phyloP scores from a whole-genome alignment of 2,888 invertebrate species.

The Aleiodes leptofemur region DNA sequence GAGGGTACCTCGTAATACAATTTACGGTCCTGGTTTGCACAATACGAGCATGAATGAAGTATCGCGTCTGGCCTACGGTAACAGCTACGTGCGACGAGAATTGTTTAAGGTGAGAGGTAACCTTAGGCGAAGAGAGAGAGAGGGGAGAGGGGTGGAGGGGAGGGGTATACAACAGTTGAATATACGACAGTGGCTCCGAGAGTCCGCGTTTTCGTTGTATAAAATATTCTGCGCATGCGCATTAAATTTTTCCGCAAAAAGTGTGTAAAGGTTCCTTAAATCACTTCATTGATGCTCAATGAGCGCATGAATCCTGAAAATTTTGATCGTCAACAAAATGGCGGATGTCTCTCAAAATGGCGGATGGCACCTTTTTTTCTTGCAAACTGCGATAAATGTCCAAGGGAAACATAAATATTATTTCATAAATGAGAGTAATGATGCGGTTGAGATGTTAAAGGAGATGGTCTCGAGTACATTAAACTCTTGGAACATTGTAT shows the following conservation, averaged over 20 bases:
- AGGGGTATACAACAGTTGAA: constrained; percentile 16
- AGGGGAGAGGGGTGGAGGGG: too few relatives aligned
- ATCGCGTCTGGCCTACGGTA: constrained; percentile 70
- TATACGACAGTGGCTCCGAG: not conserved
- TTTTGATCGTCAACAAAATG: not conserved
- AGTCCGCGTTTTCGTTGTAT: not conserved
- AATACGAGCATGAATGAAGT: constrained; percentile 75
- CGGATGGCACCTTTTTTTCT: not conserved
- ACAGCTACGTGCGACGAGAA: constrained; percentile 55
- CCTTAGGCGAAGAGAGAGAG: not conserved
- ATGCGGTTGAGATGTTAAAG: constrained; percentile 40
- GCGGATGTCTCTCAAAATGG: not conserved
- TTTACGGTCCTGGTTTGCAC: constrained; percentile 65
- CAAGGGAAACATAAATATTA: constrained; percentile 44
- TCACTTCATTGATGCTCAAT: too few relatives aligned
- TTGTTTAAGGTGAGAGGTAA: constrained; percentile 27
- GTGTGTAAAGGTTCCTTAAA: constrained; percentile 1
- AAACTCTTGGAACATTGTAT: constrained; percentile 24
- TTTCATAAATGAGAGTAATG: not conserved
- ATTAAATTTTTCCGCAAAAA: not conserved
- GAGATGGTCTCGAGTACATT: constrained; percentile 37
- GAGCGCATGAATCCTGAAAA: too few relatives aligned
- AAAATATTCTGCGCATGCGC: constrained; percentile 41
- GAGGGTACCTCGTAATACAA: constrained; percentile 50
- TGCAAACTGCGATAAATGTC: constrained; percentile 19